Evolutionary conservation across 1,140 invertebrate species (phyloP), one percentile per base, ranked within the genome.

Genomic region (Tenebrio molitor): DNA sequence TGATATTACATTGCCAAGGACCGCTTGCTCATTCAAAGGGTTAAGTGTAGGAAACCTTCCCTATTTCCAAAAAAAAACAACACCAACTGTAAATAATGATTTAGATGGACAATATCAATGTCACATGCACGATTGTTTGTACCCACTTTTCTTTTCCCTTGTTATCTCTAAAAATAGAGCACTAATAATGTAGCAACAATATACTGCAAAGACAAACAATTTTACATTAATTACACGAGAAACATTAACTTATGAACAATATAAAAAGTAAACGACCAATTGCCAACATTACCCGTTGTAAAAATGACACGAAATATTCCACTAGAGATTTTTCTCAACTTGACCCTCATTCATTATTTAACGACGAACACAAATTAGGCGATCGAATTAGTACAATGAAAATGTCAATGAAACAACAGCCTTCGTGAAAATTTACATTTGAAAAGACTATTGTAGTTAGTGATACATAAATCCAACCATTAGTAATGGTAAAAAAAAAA

Each of bases 91-190:
- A n/a, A n/a, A n/a, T n/a, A n/a, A n/a, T n/a, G n/a, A n/a, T n/a
- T n/a, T n/a, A n/a, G n/a, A n/a, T n/a, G n/a, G n/a, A n/a, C n/a
- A n/a, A n/a, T n/a, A n/a, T n/a, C n/a, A n/a, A n/a, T n/a, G n/a
- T n/a, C n/a, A 29, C 8, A 29, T 29, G 25, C 17, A 50, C 3
- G 10, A 23, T 50, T 50, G 3, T 29, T 4, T 29, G 3, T 50
- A 50, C 44, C 10, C 15, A 15, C 16, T 15, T 50, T 7, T 15
- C 44, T 50, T 50, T 50, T 50, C 44, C 44, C 44, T 19, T 29
- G 21, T 50, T 50, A 50, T 10, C 17, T 17, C 44, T 50, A 50
- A 50, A 50, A 50, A 50, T 50, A 50, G 44, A 50, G 21, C 3
- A 29, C 8, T 29, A 29, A 29, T 29, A 21, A 15, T 2, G 41